phyloP scores from a whole-genome alignment of 30 jellyfish, hydroid and myxozoan species.

The Hydractinia echinata region DNA sequence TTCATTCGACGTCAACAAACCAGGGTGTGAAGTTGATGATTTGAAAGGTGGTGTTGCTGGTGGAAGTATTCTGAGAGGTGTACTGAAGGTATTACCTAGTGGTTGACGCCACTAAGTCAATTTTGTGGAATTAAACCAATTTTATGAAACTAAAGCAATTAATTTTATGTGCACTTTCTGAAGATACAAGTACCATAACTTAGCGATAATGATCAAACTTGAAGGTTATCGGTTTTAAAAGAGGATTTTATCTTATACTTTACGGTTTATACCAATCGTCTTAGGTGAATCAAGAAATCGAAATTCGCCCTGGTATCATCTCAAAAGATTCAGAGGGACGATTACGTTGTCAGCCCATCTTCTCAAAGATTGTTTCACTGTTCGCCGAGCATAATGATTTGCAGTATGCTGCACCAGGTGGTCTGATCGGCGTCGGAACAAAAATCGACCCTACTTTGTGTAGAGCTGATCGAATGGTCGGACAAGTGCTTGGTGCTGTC shows the following conservation, averaged over 20 bases:
- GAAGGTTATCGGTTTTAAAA: neutral
- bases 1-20: conserved; percentile 98
- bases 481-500: conserved; percentile 97
- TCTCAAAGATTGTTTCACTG: conserved; percentile 90
- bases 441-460: conserved; percentile 96
- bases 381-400: conserved; percentile 98
- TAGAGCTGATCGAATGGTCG: conserved; percentile 99
- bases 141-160: too few relatives aligned
- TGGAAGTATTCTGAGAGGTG: conserved; percentile 97
- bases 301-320: conserved; percentile 96
- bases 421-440: conserved; percentile 98
- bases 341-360: conserved; percentile 88
- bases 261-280: neutral
- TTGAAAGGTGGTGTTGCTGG: conserved; percentile 99
- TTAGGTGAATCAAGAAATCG: conserved; percentile 97
- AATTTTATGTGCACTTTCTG: too few relatives aligned
- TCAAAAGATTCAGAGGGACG: conserved; percentile 94
- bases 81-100: conserved; percentile 62
- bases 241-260: neutral
- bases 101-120: too few relatives aligned
- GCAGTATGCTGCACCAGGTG: conserved; percentile 99
- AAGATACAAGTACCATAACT: too few relatives aligned
- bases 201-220: too few relatives aligned
- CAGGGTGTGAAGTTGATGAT: conserved; percentile 98
- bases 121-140: too few relatives aligned